Evolutionary conservation across 2,797 vertebrate species (phyloP), one percentile per base, ranked within the genome.

Genomic region (Tokudaia muenninki): DNA sequence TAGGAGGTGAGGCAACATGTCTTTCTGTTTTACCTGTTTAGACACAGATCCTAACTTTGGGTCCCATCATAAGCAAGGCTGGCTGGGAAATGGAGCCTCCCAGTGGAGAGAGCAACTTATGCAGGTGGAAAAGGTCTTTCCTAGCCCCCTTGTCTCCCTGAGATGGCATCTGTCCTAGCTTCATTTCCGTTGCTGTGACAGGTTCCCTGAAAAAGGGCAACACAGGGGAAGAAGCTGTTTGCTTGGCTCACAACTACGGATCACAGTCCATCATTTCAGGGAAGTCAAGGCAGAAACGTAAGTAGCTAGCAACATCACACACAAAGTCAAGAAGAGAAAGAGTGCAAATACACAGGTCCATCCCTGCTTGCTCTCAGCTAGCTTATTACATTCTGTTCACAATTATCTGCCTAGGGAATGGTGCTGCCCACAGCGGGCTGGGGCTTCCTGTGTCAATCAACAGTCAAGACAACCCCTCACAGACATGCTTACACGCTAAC

Each of bases 101-200:
- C 11, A 47, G 19, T 16, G 7, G 17, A 9, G 26, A 63, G 3
- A 2, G 24, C 24, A 3, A 4, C 41, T 44, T n/a, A 1, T 4
- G 2, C 1, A 21, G 37, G 11, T 22, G 34, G 11, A 21, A 79
- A 44, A 16, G 50, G 2, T 9, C 21, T 0, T 41, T 22, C 22
- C 6, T 44, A 14, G n/a, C 31, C 47, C 26, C 52, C 57, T 70
- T 10, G 29, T 12, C 17, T 52, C 63, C 37, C 31, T 34, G 14
- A 81, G 13, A 19, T 1, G 0, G n/a, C 3, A 6, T 44, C 72
- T 74, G 26, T 41, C 44, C 67, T 88, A 57, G 24, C 16, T 75
- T 44, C 5, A 8, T 31, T 57, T 75, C 70, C 2, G 5, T 59
- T 59, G 70, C 37, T 31, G n/a, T 22, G 26, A 59, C n/a, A 75